Evolutionary conservation across 1,140 invertebrate species (phyloP).

Genomic region (Neodiprion fabricii): DNA sequence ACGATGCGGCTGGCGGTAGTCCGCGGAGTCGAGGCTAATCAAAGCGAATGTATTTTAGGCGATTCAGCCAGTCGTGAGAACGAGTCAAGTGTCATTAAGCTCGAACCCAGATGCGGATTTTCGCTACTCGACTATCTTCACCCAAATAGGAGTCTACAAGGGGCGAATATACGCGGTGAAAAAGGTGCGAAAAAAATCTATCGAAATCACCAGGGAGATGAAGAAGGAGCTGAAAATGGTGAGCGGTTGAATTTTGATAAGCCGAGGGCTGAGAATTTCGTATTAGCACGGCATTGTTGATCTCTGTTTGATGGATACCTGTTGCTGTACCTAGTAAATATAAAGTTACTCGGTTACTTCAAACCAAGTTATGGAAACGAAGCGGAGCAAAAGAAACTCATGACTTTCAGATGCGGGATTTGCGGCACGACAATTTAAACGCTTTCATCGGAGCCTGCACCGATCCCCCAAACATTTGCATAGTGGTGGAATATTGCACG

Average conservation of each 20-base stretch:
- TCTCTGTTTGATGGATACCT: not conserved
- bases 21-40: not conserved
- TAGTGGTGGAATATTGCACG: slow-evolving; percentile 90
- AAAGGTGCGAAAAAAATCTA: slow-evolving; percentile 80
- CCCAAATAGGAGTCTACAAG: slow-evolving; percentile 87
- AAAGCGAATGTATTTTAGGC: slow-evolving; percentile 15
- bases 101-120: slow-evolving; percentile 87
- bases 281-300: not conserved
- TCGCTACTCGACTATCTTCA: slow-evolving; percentile 86
- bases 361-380: not conserved
- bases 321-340: not conserved
- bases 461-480: slow-evolving; percentile 87
- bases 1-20: too few species aligned
- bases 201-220: slow-evolving; percentile 90
- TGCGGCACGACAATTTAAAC: slow-evolving; percentile 90
- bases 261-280: too few species aligned
- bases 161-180: slow-evolving; percentile 89
- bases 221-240: slow-evolving; percentile 95
- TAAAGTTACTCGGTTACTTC: too few species aligned
- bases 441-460: slow-evolving; percentile 94
- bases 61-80: slow-evolving; percentile 70
- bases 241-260: slow-evolving; percentile 40
- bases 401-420: slow-evolving; percentile 78
- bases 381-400: not conserved
- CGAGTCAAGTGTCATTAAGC: slow-evolving; percentile 85